These are phyloP conservation scores for Teleogryllus occipitalis DNA, from an alignment of 1,140 invertebrate species.

Conservation along the genomic window DNA sequence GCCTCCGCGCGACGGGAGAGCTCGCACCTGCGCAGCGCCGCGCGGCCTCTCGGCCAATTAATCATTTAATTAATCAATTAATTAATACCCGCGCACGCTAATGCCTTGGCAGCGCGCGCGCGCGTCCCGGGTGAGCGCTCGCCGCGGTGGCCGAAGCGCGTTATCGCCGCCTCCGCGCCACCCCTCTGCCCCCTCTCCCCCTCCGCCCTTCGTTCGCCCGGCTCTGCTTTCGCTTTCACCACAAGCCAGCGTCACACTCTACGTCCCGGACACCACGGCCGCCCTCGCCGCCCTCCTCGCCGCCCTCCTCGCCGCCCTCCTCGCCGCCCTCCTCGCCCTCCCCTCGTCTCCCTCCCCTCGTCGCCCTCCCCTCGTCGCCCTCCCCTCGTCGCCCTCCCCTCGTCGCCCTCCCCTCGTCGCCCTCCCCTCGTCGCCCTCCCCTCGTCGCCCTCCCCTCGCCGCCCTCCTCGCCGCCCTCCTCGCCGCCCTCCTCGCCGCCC, in stretches of 20 bases:
- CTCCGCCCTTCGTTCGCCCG: too few species aligned
- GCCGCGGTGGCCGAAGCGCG: background rate
- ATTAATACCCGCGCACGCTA: background rate
- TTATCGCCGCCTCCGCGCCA: background rate
- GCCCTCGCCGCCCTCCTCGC: background rate
- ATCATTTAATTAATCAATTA: constrained; percentile 6
- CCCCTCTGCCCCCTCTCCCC: background rate
- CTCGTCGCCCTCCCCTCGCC: background rate
- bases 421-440: background rate
- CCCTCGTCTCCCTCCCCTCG: too few species aligned
- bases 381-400: background rate
- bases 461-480: background rate
- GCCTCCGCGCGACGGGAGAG: too few species aligned
- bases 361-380: background rate
- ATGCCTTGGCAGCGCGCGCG: background rate
- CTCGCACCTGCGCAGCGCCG: too few species aligned
- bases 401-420: background rate
- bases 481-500: background rate
- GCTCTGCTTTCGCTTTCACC: background rate
- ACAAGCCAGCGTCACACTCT: background rate
- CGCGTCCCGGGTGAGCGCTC: background rate
- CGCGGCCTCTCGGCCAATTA: background rate
- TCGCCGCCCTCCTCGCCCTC: background rate
- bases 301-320: background rate
- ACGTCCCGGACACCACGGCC: background rate